Percentiles rank a stretch among this genome's conserved stretches.
Conservation (phyloP, 2,113 vertebrate species). For the Gorsachius goisagi region DNA sequence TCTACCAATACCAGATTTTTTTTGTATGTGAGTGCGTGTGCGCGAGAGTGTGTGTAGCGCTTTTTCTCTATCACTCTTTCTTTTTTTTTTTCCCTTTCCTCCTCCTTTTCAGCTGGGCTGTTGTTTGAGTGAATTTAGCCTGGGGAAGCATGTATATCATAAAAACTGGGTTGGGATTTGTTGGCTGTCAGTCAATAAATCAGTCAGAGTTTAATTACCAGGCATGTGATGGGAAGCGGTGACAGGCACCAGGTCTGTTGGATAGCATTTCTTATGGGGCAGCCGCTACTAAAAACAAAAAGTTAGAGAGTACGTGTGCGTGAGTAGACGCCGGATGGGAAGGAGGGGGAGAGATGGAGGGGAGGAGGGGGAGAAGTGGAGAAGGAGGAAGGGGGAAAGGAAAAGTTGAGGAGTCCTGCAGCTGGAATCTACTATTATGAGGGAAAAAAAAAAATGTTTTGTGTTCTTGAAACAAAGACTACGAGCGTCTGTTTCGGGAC, state of each 20-base stretch:
- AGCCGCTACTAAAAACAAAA: conserved; percentile 72
- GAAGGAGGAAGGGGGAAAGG: conserved; percentile 6
- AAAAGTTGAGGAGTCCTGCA: not conserved
- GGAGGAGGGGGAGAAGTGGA: not conserved
- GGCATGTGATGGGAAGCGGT: conserved; percentile 82
- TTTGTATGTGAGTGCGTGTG: not conserved
- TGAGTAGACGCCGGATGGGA: conserved; percentile 29
- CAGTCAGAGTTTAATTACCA: conserved; percentile 96
- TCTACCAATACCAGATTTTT: conserved; percentile 32
- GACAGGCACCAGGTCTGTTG: conserved; percentile 82
- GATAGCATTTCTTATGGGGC: conserved; percentile 83
- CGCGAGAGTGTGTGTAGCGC: not conserved
- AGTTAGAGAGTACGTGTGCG: conserved; percentile 46
- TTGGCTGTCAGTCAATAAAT: conserved; percentile 97
- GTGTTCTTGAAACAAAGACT: conserved; percentile 8
- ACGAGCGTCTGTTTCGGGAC: not conserved
- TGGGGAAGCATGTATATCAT: conserved; percentile 89
- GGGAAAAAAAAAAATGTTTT: not conserved
- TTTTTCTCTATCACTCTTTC: conserved; percentile 40
- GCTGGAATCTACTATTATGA: not conserved
- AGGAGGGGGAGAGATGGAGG: not conserved
- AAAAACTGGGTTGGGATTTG: conserved; percentile 91
- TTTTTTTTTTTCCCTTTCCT: not conserved
- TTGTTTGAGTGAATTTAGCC: conserved; percentile 84
- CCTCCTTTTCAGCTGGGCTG: conserved; percentile 65